These are phyloP conservation scores for Luffia ferchaultella DNA, from an alignment of 2,888 invertebrate species.

Conservation along the genomic window DNA sequence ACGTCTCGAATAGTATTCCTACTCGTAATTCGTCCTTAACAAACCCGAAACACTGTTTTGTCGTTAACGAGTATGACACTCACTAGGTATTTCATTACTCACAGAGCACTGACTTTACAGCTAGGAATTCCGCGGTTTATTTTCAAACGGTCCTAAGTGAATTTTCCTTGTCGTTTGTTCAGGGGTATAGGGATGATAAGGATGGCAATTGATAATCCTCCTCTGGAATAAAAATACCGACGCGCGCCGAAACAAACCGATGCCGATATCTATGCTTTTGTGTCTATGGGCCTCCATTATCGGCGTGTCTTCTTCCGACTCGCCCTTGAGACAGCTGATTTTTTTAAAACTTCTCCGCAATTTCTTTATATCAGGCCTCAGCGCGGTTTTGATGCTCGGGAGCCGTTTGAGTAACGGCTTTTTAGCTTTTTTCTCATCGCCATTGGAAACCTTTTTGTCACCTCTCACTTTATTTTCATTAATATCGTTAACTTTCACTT, in stretches of 20 bases:
- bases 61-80: no score
- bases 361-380: conserved; percentile 26
- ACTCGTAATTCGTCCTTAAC: no score
- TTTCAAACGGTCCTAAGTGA: conserved; percentile 31
- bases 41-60: no score
- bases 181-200: conserved; percentile 54
- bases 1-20: no score
- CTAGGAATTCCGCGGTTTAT: conserved; percentile 9
- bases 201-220: conserved; percentile 46
- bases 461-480: conserved; percentile 15
- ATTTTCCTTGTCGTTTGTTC: conserved; percentile 49
- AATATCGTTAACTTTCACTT: conserved; percentile 20
- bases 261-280: conserved; percentile 52
- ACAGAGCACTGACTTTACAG: not conserved
- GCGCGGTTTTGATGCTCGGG: conserved; percentile 26
- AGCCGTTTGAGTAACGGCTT: conserved; percentile 25
- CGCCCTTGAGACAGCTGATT: conserved; percentile 36
- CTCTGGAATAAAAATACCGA: conserved; percentile 50
- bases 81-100: no score
- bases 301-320: conserved; percentile 31
- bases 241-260: conserved; percentile 44
- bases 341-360: conserved; percentile 33
- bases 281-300: conserved; percentile 41
- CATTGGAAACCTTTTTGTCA: not conserved
- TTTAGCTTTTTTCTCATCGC: conserved; percentile 12